Percentiles rank a stretch among this genome's conserved stretches.
These are phyloP conservation scores for Enteromius thamalakanensis DNA, from an alignment of 2,797 vertebrate species.

Conservation along the genomic window DNA sequence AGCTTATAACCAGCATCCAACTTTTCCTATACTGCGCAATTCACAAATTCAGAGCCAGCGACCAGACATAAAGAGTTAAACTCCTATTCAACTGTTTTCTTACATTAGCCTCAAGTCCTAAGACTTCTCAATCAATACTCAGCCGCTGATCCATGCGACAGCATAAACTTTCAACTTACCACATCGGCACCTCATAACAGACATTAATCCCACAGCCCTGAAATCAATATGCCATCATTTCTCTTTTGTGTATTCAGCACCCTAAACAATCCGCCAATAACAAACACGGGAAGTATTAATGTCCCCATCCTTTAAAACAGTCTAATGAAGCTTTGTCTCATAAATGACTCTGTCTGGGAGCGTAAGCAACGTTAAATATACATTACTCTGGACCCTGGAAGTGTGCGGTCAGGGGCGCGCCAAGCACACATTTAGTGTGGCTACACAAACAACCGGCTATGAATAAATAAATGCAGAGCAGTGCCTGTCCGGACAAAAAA, in stretches of 20 bases:
- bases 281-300: slow-evolving; percentile 41
- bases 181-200: slow-evolving; percentile 50
- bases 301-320: slow-evolving; percentile 77
- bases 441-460: slow-evolving; percentile 59
- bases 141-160: slow-evolving; percentile 38
- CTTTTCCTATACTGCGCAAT: slow-evolving; percentile 2
- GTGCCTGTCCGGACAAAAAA: slow-evolving; percentile 47
- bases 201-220: slow-evolving; percentile 39
- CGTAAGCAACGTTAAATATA: slow-evolving; percentile 79
- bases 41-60: not conserved
- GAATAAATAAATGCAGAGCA: slow-evolving; percentile 60
- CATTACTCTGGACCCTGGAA: slow-evolving; percentile 70
- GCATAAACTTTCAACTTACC: slow-evolving; percentile 48
- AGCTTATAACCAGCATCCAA: not conserved
- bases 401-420: slow-evolving; percentile 37
- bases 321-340: slow-evolving; percentile 76
- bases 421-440: slow-evolving; percentile 46
- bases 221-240: slow-evolving; percentile 56
- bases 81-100: slow-evolving; percentile 12
- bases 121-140: slow-evolving; percentile 49
- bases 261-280: slow-evolving; percentile 52
- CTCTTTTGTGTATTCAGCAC: slow-evolving; percentile 57
- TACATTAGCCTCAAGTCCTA: slow-evolving; percentile 4
- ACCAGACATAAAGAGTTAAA: slow-evolving; percentile 18
- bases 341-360: slow-evolving; percentile 78